phyloP scores from a whole-genome alignment of 2,797 vertebrate genomes.

The Leptatherina wallacei region DNA sequence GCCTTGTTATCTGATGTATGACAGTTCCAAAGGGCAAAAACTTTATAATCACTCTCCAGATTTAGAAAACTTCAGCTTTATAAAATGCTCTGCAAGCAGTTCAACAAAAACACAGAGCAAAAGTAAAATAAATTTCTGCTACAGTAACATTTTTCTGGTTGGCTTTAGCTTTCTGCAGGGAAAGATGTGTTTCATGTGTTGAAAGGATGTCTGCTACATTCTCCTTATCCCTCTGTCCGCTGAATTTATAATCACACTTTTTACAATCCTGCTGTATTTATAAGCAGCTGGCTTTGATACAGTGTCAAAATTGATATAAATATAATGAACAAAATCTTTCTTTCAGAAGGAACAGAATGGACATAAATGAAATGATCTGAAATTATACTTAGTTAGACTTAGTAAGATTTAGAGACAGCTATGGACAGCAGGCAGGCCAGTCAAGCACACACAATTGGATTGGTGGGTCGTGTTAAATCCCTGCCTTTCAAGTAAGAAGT shows the following conservation, averaged over 20 bases:
- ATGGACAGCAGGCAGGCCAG: background rate
- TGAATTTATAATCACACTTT: background rate
- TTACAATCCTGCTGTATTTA: background rate
- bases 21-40: conserved; percentile 67
- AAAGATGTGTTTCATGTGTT: background rate
- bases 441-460: background rate
- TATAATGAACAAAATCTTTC: background rate
- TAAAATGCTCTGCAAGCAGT: too few species aligned
- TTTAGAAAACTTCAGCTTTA: conserved; percentile 3
- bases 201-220: background rate
- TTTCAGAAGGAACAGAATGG: background rate
- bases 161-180: background rate
- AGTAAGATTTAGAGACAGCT: background rate
- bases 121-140: background rate
- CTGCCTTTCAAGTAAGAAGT: too few species aligned
- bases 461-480: too few species aligned
- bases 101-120: background rate
- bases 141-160: background rate
- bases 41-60: conserved; percentile 7
- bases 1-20: conserved; percentile 58
- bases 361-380: background rate
- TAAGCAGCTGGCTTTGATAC: background rate
- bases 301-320: background rate
- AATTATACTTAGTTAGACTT: background rate
- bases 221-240: background rate